Base-by-base conservation (phyloP, 2,113 vertebrate species). In the Eleginops maclovinus region DNA sequence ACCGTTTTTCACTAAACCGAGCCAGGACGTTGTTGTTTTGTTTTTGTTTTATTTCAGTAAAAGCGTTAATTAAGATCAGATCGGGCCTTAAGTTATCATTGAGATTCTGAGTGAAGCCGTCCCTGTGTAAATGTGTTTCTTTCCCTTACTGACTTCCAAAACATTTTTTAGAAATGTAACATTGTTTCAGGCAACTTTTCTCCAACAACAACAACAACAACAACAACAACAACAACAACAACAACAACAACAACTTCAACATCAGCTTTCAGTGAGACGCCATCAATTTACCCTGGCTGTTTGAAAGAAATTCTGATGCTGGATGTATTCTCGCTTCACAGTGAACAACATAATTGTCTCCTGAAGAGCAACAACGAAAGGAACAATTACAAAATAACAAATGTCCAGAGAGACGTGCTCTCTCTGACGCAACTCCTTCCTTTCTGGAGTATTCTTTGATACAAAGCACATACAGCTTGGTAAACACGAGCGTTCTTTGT, bases 331-430 rank as follows among this genome's bases (percentile, higher is more conserved):
- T 71, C 16, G 4, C 50, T 12, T n/a, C 47, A 61, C 28, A 9
- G 8, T 10, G 22, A 64, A 60, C 13, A 41, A 17, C 46, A 50
- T 9, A 11, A 41, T 46, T 56, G 28, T 50, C 69, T 69, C 7
- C 53, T 62, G 67, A 63, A 72, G 36, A 55, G 51, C 40, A 7
- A 26, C 56, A 83, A 60, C 28, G 61, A 62, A 66, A 67, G 44
- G 44, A 64, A 31, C 62, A 67, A 68, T 75, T 75, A 67, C 3
- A 76, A n/a, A 31, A 51, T 31, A 36, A 40, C 67, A 71, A 65
- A 49, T 40, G 24, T 60, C 69, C 40, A 21, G 46, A 21, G 61
- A 72, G 62, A 41, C 21, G 0, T 17, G 4, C 1, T 1, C n/a
- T n/a, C 12, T 49, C 61, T 58, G 63, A 77, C 14, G 58, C n/a